Base-by-base conservation (phyloP, 2,888 invertebrate genomes). In the Epirrhoe tristata region DNA sequence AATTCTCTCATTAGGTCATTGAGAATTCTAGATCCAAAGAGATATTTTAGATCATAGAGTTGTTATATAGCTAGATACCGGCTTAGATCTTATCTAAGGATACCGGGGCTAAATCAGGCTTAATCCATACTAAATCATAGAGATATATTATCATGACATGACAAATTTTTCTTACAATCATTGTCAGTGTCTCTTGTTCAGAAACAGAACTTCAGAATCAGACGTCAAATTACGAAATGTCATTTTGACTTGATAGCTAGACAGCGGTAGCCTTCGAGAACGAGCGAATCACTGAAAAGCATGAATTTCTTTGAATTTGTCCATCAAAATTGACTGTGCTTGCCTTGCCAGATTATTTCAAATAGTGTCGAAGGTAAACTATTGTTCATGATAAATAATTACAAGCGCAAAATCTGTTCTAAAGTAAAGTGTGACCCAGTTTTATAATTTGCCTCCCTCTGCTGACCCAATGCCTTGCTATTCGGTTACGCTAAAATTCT, bases 331-430 rank as follows among this genome's bases (percentile, higher is more conserved):
- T 90, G 78, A 84, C 83, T 87, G 84, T 83, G 81, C 82, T 85
- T 82, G 86, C 83, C 81, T 85, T 83, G 86, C 83, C 81, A 83
- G 82, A 83, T 81, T 82, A 80, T 82, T 85, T 85, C 81, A 82
- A 86, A 82, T 81, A 90, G 90, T 90, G 88, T 87, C 87, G 84
- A 89, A 92, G 91, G 92, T 92, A 92, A 91, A 79, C 12, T 85
- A 81, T 81, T 75, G 74, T 76, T 72, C 74, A 71, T 79, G 76
- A 77, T 81, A 77, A 75, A 74, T 74, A 75, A 74, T 73, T 67
- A 61, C 71, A 71, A 57, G 62, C 67, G 52, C 48, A 71, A 76
- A 77, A 61, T 70, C 58, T 64, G 55, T 54, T 55, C 36, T 63
- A 58, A 63, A 63, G 59, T 68, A 63, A 63, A 66, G 66, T 70